A percentile compares a stretch with the other conserved stretches of the same genome.
Conservation (phyloP, 2,797 vertebrate genomes). For the Apogon hyalosoma region DNA sequence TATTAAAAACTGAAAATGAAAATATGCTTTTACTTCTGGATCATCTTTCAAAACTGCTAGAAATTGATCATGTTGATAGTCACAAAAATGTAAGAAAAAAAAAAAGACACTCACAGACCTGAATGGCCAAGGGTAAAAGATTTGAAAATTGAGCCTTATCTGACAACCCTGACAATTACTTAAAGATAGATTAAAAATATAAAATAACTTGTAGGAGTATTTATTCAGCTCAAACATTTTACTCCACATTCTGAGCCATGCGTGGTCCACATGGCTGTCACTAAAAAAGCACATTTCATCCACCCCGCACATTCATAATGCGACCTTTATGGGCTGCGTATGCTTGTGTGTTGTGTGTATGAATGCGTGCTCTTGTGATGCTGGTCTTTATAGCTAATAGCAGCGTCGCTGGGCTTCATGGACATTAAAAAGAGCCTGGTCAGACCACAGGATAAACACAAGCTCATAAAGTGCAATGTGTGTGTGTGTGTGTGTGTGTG, state of each 20-base stretch:
- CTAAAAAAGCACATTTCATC: conserved; percentile 62
- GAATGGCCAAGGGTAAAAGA: too few species aligned
- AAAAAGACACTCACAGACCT: too few species aligned
- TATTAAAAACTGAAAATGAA: too few species aligned
- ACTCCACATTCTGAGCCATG: conserved; percentile 33
- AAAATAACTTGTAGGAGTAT: background rate
- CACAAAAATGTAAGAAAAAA: too few species aligned
- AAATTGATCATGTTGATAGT: too few species aligned
- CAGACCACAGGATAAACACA: conserved; percentile 81
- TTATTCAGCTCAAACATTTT: conserved; percentile 26
- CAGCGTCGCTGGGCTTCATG: conserved; percentile 71
- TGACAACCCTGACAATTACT: too few species aligned
- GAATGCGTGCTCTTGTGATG: conserved; percentile 78
- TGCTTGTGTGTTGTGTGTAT: conserved; percentile 65
- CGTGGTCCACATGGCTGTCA: conserved; percentile 43
- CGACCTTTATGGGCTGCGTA: conserved; percentile 70
- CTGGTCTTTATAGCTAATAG: conserved; percentile 74
- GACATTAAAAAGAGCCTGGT: conserved; percentile 81
- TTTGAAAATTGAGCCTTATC: too few species aligned
- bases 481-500: background rate
- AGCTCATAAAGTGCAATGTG: conserved; percentile 70
- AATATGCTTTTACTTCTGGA: too few species aligned
- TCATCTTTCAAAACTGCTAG: too few species aligned
- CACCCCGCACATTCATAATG: conserved; percentile 66
- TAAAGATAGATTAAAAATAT: background rate